Conservation (phyloP, 1,140 invertebrate species). For the Anadara kagoshimensis region DNA sequence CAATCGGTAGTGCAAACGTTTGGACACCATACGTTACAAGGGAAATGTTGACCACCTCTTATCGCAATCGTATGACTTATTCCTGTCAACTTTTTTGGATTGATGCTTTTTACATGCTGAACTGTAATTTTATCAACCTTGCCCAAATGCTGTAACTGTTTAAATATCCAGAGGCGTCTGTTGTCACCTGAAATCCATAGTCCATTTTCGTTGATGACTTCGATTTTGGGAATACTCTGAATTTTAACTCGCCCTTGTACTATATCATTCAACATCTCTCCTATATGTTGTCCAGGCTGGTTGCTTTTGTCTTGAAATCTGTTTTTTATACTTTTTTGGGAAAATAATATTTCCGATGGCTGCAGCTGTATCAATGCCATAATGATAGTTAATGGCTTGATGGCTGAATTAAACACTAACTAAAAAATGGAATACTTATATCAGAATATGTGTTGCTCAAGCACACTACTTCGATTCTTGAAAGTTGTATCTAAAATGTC, state of each 20-base stretch:
- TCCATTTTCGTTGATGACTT: conserved; percentile 1
- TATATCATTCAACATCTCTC: conserved; percentile 22
- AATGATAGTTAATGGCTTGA: too few species aligned
- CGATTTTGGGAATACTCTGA: conserved; percentile 11
- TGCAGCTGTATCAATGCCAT: neutral
- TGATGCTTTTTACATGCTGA: neutral
- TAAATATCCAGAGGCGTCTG: conserved; percentile 28
- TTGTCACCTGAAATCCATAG: conserved; percentile 22
- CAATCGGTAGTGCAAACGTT: too few species aligned
- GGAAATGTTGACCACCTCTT: too few species aligned
- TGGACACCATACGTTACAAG: too few species aligned
- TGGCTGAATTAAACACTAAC: too few species aligned
- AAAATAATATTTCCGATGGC: conserved; percentile 22
- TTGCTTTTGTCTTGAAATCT: neutral
- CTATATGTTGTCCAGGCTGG: conserved; percentile 2
- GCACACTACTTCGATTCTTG: too few species aligned
- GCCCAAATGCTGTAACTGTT: conserved; percentile 8
- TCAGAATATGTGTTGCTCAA: too few species aligned
- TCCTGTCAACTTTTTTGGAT: neutral
- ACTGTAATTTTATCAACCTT: conserved; percentile 3
- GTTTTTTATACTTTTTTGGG: conserved; percentile 6
- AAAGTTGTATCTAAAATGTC: too few species aligned
- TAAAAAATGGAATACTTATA: too few species aligned
- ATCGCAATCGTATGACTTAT: neutral
- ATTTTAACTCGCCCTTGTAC: neutral